Conservation (phyloP, 1,140 invertebrate genomes). For the Nebria ingens region DNA sequence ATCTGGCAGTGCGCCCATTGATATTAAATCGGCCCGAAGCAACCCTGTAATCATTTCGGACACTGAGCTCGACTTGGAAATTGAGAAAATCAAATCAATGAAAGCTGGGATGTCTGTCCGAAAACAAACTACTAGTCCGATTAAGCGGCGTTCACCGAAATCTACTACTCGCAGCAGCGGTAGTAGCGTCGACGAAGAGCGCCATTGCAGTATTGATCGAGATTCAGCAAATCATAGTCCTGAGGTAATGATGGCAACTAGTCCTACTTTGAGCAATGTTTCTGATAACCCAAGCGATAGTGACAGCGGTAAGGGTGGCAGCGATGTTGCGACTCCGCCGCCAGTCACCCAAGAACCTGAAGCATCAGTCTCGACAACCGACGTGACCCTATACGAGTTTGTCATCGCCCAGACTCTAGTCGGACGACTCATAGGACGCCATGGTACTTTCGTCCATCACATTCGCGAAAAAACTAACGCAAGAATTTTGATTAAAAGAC, state of each 20-base stretch:
- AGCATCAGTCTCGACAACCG: neutral
- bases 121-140: constrained; percentile 14
- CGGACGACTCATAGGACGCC: constrained; percentile 77
- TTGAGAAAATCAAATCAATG: constrained; percentile 40
- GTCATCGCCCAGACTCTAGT: constrained; percentile 67
- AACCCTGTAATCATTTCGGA: constrained; percentile 44
- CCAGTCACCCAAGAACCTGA: constrained; percentile 25
- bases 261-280: constrained; percentile 51
- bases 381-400: constrained; percentile 56
- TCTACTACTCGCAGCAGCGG: neutral
- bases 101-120: constrained; percentile 8
- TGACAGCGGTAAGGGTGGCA: constrained; percentile 66
- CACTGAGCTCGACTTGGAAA: constrained; percentile 48
- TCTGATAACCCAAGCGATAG: constrained; percentile 58
- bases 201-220: constrained; percentile 42
- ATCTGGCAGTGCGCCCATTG: constrained; percentile 43
- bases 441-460: constrained; percentile 68
- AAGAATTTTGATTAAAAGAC: constrained; percentile 64
- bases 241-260: constrained; percentile 51
- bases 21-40: constrained; percentile 40
- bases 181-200: constrained; percentile 10
- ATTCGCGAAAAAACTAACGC: constrained; percentile 71
- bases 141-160: constrained; percentile 15
- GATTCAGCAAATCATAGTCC: constrained; percentile 60
- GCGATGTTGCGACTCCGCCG: constrained; percentile 51